Evolutionary conservation across 1,140 invertebrate species (phyloP), one percentile per base, ranked within the genome.

Genomic region (Aphelenchoides besseyi): DNA sequence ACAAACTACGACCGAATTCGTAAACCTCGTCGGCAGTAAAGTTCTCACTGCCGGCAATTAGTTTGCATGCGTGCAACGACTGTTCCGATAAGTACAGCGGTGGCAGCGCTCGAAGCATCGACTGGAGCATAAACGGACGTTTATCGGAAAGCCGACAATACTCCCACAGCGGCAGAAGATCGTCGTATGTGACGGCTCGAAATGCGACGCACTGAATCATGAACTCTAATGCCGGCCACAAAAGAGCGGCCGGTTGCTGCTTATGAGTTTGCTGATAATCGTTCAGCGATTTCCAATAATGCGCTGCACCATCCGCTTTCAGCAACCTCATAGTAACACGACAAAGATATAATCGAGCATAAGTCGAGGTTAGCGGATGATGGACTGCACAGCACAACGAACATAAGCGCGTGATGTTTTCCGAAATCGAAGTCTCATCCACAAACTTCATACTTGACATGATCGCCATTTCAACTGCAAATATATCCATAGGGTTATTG

Each of bases 191-290:
- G 16, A 76, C 64, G n/a, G 76, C 76, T 23, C 63, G 53, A 37
- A 66, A 75, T 16, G 76, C 57, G 2, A 78, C 77, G 62, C 76
- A 81, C 36, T 78, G 76, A 32, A 78, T 70, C 18, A 78, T 37
- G 55, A 74, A 78, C 48, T 78, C 66, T 35, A 78, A 55, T 12
- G 76, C 74, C 0, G 76, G 76, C 72, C 79, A 79, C 1, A 79
- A 5, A 29, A n/a, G 57, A 3, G 29, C 48, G 16, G 74, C 71
- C 28, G 75, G 74, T 54, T 77, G 74, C 23, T 48, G 52, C 3
- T 48, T 29, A 62, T 71, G 74, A 23, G 69, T 79, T 54, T 77
- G 75, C 35, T 73, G 48, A 76, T 76, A 77, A 53, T 77, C 75
- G 68, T 77, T 77, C 28, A 77, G 41, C 52, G 76, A 75, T 36